Base-by-base conservation (phyloP, 2,113 vertebrate genomes). In the Gallinago paraguaiae region DNA sequence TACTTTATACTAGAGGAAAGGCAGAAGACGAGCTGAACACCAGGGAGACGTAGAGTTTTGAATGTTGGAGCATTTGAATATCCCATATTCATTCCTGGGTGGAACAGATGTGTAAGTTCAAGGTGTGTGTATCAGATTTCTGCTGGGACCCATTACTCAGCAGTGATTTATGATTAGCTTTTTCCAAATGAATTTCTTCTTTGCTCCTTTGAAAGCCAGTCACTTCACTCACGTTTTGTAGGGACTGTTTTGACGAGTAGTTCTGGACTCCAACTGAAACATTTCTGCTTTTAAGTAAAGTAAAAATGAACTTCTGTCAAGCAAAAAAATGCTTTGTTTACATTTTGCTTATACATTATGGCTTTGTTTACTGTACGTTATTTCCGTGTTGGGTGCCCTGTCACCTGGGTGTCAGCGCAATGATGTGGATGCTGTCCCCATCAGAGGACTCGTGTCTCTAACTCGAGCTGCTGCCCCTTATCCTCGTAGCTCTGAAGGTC, bases 321-420 rank as follows among this genome's bases (percentile, higher is more conserved):
- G 37, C 37, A 39, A 39, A 39, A 39, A 39, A 39, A 39, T 39
- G 37, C 37, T 39, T 39, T 39, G 39, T 39, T 39, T 39, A 39
- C 39, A 39, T 39, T 39, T 39, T 39, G 39, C 12, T 39, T 39
- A 39, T 39, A 39, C 39, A 39, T 39, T 39, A 39, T 39, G 11
- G 5, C 20, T 54, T 41, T 9, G 6, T 17, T 59, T n/a, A 5
- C 27, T 11, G 0, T 4, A 1, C 3, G 0, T 43, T 8, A 28
- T 27, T 48, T 35, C 51, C 39, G n/a, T 6, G 14, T 8, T 11
- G 51, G 12, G n/a, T 35, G 30, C 20, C 17, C 24, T 11, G 2
- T 35, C 53, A 8, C 1, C 53, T 17, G 23, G 53, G 17, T 9
- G 23, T 60, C 71, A 59, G 23, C 2, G 2, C 25, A 17, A 8